Conservation (phyloP, 2,113 vertebrate genomes). For the Malurus cyaneus region DNA sequence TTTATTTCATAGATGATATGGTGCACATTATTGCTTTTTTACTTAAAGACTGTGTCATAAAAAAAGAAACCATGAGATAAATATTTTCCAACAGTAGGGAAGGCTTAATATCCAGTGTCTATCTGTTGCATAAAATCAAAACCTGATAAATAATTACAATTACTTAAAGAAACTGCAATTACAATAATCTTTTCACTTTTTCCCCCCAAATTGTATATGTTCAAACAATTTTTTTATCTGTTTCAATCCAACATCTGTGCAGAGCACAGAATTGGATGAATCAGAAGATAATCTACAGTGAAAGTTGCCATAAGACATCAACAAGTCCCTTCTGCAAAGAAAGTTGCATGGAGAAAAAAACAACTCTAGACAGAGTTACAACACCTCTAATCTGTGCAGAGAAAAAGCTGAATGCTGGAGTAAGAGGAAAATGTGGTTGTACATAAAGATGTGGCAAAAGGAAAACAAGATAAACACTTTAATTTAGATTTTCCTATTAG, state of each 20-base stretch:
- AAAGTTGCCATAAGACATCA: background rate
- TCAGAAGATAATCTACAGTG: background rate
- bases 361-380: background rate
- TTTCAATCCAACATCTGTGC: background rate
- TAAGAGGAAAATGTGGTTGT: background rate
- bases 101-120: background rate
- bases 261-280: background rate
- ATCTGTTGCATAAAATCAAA: background rate
- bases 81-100: background rate
- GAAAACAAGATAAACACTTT: background rate
- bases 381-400: background rate
- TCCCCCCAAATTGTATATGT: background rate
- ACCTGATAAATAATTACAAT: background rate
- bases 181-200: too few species aligned
- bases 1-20: background rate
- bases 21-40: background rate
- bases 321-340: background rate
- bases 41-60: background rate
- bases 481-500: background rate
- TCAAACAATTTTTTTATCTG: background rate
- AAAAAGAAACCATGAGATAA: background rate
- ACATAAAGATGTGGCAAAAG: background rate
- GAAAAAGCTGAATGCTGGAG: background rate
- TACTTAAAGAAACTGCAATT: background rate
- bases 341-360: background rate